These are phyloP conservation scores for Drosophila ficusphila DNA, from an alignment of 1,140 invertebrate genomes.

Conservation along the genomic window DNA sequence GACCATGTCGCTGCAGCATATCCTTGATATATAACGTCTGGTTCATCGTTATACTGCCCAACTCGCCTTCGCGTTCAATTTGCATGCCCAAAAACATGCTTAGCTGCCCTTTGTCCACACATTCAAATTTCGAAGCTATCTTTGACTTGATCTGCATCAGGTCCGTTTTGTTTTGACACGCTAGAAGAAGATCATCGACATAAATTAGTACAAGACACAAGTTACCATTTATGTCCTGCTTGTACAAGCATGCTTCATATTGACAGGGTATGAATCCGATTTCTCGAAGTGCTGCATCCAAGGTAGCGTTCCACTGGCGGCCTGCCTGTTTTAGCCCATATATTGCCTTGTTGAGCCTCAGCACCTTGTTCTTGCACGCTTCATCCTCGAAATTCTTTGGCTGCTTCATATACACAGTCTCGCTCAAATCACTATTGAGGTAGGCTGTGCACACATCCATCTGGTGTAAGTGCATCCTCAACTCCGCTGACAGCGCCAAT, in stretches of 20 bases:
- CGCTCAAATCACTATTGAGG: background rate
- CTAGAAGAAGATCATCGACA: background rate
- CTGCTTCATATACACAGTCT: background rate
- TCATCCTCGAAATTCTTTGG: background rate
- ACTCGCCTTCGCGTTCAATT: background rate
- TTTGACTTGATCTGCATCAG: too few species aligned
- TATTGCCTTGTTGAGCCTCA: constrained; percentile 28
- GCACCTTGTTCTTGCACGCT: constrained; percentile 5
- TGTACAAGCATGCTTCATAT: background rate
- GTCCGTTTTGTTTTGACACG: too few species aligned
- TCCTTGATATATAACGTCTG: too few species aligned
- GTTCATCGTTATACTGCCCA: too few species aligned
- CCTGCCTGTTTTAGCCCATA: constrained; percentile 33
- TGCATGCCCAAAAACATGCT: background rate
- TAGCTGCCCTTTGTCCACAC: background rate
- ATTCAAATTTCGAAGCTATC: too few species aligned
- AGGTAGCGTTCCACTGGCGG: too few species aligned
- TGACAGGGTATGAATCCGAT: too few species aligned
- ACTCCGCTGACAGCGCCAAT: constrained; percentile 27
- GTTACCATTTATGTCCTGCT: background rate
- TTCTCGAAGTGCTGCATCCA: too few species aligned
- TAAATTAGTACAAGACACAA: background rate
- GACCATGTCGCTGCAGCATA: background rate
- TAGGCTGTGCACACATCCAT: too few species aligned
- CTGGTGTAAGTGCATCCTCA: constrained; percentile 59